Base-by-base conservation (phyloP, 2,888 invertebrate genomes). In the Tenthredo scrophulariae region DNA sequence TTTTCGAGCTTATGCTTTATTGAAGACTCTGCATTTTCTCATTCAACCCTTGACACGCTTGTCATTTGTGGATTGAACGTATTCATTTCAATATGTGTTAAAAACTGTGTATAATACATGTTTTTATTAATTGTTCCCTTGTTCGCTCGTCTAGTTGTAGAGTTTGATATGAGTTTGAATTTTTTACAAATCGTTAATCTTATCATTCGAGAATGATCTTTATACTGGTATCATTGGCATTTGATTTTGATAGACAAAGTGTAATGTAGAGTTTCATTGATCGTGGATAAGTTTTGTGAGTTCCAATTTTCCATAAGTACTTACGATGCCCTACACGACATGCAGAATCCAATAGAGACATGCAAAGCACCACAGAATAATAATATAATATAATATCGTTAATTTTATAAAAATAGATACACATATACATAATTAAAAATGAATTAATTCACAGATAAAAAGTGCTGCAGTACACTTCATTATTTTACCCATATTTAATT, bases 311-410 rank as follows among this genome's bases (percentile, higher is more conserved):
- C 85, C 65, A 50, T 90, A 90, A 92, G 92, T 93, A 93, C 92
- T 93, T 93, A 93, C 92, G 92, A 93, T 92, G 92, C 91, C 92
- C 92, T 93, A 93, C 90, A 92, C 89, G 91, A 92, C 92, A 93
- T 92, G 92, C 92, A 92, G 92, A 92, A 90, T 93, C 92, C 92
- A 92, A 93, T 92, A 92, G 91, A 93, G 92, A 92, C 92, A 93
- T 93, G 92, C 92, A 92, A 92, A 93, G 92, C 92, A 92, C 92
- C 92, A 93, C 91, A 92, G 90, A 92, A 92, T 92, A 92, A 92
- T 90, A 92, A 67, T 83, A 70, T 54, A 92, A 80, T 80, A 80
- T 80, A 62, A 80, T 80, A 79, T 91, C 89, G 91, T 91, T 91
- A 89, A 92, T 90, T 92, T 89, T 91, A 91, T 92, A 90, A 89